These are phyloP conservation scores for Monodelphis domestica DNA, from an alignment of 2,797 vertebrate genomes.

Conservation along the genomic window DNA sequence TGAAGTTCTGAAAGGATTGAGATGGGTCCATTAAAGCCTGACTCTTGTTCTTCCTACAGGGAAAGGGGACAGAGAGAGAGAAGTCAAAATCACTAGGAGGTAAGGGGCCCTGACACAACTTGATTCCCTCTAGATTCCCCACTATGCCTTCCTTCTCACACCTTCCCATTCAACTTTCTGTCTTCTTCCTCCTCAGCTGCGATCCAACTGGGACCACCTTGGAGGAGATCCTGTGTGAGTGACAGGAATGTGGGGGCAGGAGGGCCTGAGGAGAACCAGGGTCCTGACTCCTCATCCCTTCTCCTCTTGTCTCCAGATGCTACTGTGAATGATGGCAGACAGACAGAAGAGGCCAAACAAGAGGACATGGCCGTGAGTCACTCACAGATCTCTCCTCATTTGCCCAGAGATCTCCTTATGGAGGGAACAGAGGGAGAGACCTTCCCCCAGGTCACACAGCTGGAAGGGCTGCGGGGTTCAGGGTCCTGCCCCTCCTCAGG, in stretches of 20 bases:
- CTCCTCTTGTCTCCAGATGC: neutral
- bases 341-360: neutral
- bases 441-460: fast-evolving
- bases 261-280: neutral
- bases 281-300: neutral
- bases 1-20: too few species aligned
- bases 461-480: neutral
- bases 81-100: neutral
- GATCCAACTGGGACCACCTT: neutral
- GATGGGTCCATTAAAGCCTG: neutral
- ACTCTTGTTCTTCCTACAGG: neutral
- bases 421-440: too few species aligned
- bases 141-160: fast-evolving
- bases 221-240: neutral
- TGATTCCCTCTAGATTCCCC: fast-evolving
- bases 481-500: fast-evolving
- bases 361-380: neutral
- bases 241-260: neutral
- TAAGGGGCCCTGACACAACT: neutral
- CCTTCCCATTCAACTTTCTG: neutral
- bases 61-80: fast-evolving
- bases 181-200: neutral
- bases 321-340: neutral
- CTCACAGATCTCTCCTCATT: neutral
- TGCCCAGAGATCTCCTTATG: neutral